These are phyloP conservation scores for Tetragonula clypearis DNA, from an alignment of 1,140 invertebrate genomes.

Conservation along the genomic window DNA sequence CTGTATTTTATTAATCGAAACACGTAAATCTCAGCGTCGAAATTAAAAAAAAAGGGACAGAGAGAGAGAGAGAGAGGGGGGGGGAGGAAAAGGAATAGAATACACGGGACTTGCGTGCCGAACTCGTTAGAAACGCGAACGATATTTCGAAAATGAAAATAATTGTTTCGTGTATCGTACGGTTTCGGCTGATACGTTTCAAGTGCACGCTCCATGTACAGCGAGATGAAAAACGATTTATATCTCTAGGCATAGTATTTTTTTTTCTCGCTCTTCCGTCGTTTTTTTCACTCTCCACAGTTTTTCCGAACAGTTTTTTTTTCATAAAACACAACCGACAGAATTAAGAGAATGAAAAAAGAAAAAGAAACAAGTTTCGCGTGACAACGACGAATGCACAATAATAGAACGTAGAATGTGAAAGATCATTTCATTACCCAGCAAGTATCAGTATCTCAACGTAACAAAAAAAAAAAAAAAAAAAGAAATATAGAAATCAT, in stretches of 20 bases:
- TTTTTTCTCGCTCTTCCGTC: background rate
- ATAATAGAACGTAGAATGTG: background rate
- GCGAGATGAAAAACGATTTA: conserved; percentile 5
- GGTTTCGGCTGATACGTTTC: background rate
- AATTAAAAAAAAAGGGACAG: background rate
- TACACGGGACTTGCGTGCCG: background rate
- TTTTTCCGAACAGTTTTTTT: background rate
- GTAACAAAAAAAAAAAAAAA: background rate
- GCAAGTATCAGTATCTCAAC: background rate
- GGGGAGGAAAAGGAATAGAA: background rate
- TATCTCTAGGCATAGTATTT: background rate
- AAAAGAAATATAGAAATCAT: too few species aligned
- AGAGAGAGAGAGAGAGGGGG: background rate
- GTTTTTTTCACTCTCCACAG: background rate
- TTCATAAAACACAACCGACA: background rate
- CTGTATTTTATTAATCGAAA: background rate
- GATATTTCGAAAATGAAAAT: conserved; percentile 15
- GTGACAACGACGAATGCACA: too few species aligned
- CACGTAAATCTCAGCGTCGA: background rate
- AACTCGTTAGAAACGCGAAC: background rate
- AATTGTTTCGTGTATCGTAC: background rate
- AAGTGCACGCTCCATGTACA: background rate
- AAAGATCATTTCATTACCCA: background rate
- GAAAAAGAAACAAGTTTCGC: too few species aligned
- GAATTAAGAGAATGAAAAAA: background rate